These are phyloP conservation scores for Ophion obscuratus DNA, from an alignment of 2,888 invertebrate species.

Conservation along the genomic window DNA sequence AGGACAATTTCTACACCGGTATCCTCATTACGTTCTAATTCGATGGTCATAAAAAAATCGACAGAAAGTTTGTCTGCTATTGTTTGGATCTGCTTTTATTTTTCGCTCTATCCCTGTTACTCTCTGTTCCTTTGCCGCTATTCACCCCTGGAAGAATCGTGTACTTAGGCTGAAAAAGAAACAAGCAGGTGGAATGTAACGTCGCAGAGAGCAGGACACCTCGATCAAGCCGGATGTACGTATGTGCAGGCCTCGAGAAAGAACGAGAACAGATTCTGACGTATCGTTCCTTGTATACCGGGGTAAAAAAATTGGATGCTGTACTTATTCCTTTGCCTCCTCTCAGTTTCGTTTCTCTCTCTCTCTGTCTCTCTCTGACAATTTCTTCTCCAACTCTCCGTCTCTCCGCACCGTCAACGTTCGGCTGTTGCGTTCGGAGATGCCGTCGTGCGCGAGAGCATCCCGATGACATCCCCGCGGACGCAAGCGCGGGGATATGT, in stretches of 20 bases:
- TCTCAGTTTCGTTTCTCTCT: neutral
- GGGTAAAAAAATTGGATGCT: slow-evolving; percentile 14
- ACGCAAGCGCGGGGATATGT: neutral
- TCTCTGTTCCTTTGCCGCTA: slow-evolving; percentile 47
- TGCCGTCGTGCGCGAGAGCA: neutral
- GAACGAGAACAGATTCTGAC: slow-evolving; percentile 29
- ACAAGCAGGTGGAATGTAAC: slow-evolving; percentile 81
- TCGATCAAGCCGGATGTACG: slow-evolving; percentile 70
- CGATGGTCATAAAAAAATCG: too few species aligned
- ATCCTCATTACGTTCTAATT: too few species aligned
- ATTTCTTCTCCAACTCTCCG: neutral
- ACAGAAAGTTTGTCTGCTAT: too few species aligned
- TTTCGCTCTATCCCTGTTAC: too few species aligned
- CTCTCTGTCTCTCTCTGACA: too few species aligned
- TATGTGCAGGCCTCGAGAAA: slow-evolving; percentile 29
- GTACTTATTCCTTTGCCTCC: slow-evolving; percentile 9
- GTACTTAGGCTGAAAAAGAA: slow-evolving; percentile 82
- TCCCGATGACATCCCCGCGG: neutral
- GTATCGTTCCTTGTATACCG: slow-evolving; percentile 11
- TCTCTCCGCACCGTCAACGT: neutral
- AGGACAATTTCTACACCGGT: too few species aligned
- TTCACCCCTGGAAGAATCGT: slow-evolving; percentile 79
- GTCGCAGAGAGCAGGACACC: slow-evolving; percentile 77
- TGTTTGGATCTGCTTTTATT: too few species aligned
- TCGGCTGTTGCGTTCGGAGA: too few species aligned